A percentile compares a stretch with the other conserved stretches of the same genome.
Evolutionary conservation across 2,888 invertebrate genomes (phyloP).

Genomic region (Caenorhabditis panamensis): DNA sequence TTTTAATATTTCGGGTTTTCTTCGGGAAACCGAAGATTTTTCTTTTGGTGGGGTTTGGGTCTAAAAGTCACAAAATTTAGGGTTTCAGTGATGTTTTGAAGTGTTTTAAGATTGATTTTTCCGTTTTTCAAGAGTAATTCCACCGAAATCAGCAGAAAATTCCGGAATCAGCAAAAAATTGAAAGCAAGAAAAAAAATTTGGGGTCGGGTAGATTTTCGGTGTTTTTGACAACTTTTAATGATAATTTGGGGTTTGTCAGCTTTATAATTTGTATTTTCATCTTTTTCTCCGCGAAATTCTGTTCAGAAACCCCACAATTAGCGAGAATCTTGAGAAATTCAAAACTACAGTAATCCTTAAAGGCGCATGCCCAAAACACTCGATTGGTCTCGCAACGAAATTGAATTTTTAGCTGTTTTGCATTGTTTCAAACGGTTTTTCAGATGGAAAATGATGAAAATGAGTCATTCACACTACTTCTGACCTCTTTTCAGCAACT

Average conservation of each 20-base stretch:
- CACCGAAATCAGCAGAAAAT: not conserved
- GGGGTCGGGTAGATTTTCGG: constrained; percentile 1
- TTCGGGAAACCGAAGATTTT: not conserved
- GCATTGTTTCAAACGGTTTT: not conserved
- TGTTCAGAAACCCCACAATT: not conserved
- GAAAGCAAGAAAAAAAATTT: not conserved
- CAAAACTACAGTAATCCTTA: not conserved
- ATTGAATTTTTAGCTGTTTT: not conserved
- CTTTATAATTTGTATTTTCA: not conserved
- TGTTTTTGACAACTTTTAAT: not conserved
- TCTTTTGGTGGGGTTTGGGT: not conserved
- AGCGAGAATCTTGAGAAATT: not conserved
- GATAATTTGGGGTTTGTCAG: not conserved
- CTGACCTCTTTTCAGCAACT: not conserved
- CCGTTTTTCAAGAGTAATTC: too few relatives aligned
- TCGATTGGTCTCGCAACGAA: not conserved
- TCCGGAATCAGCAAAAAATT: not conserved
- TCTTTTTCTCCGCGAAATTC: too few relatives aligned
- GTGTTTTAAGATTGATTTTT: too few relatives aligned
- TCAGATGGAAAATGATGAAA: too few relatives aligned
- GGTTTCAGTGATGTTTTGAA: not conserved
- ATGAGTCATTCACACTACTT: not conserved
- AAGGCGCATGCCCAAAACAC: too few relatives aligned
- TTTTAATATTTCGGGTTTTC: not conserved
- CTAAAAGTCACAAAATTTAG: not conserved